phyloP scores from a whole-genome alignment of 2,797 vertebrate genomes.

The Adelosebastes latens region DNA sequence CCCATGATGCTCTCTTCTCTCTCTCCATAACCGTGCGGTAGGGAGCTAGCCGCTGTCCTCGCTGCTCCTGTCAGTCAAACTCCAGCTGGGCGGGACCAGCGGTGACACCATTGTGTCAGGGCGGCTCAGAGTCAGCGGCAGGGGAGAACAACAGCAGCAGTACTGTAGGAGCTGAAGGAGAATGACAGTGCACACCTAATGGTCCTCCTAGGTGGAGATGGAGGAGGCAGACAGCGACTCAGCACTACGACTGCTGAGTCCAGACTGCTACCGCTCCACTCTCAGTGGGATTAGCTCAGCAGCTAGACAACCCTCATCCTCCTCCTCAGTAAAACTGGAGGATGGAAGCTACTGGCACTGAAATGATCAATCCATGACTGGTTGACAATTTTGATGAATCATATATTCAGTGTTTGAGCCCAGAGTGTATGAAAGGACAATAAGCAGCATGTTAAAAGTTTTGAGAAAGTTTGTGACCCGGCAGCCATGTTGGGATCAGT shows the following conservation, averaged over 20 bases:
- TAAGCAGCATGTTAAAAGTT: no score
- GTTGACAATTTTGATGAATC: background rate
- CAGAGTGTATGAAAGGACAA: no score
- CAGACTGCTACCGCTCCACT: background rate
- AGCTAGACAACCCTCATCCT: background rate
- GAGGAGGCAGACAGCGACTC: background rate
- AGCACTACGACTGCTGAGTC: background rate
- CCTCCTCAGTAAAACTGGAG: background rate
- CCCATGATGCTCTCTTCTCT: background rate
- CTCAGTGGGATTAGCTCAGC: background rate
- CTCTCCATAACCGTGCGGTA: background rate
- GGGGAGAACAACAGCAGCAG: background rate
- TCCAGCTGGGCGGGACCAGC: constrained; percentile 20
- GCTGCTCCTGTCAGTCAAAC: constrained; percentile 36
- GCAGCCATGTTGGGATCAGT: no score
- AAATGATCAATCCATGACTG: background rate
- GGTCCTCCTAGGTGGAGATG: background rate
- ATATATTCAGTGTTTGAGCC: background rate
- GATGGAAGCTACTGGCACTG: background rate
- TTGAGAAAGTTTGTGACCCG: no score
- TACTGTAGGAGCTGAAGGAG: background rate
- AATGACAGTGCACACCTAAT: background rate
- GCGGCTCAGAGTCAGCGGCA: constrained; percentile 48
- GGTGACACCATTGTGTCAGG: constrained; percentile 75
- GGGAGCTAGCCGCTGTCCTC: constrained; percentile 1